These are phyloP conservation scores for Hymenopus coronatus DNA, from an alignment of 2,888 invertebrate genomes.

Conservation along the genomic window DNA sequence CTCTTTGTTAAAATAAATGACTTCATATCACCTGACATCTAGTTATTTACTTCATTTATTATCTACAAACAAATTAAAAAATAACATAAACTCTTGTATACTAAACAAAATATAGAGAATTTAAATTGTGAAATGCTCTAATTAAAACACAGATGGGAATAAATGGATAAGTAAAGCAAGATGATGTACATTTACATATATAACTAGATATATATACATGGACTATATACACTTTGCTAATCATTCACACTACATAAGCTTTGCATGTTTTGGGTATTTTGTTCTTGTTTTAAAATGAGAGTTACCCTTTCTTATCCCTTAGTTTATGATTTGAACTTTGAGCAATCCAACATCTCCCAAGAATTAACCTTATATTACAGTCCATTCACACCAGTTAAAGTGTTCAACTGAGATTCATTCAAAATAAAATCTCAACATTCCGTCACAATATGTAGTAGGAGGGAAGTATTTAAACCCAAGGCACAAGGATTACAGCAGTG, in stretches of 20 bases:
- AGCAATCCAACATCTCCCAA: conserved; percentile 27
- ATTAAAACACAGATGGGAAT: not conserved
- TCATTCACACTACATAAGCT: not conserved
- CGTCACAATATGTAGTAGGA: not conserved
- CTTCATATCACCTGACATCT: not conserved
- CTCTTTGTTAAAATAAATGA: not conserved
- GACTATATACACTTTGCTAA: not conserved
- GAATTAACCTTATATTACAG: not conserved
- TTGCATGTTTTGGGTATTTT: not conserved
- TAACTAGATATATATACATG: conserved; percentile 2
- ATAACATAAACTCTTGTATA: not conserved
- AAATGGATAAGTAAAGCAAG: not conserved
- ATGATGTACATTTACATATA: not conserved
- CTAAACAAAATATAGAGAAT: not conserved
- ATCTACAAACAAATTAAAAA: not conserved
- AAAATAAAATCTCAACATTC: not conserved
- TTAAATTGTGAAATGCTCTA: conserved; percentile 1
- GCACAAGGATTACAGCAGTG: not conserved
- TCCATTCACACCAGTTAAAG: not conserved
- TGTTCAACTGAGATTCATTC: not conserved
- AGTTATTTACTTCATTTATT: not conserved
- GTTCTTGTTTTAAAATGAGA: not conserved
- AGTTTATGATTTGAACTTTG: conserved; percentile 28
- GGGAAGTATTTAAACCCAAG: conserved; percentile 6
- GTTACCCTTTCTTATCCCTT: not conserved